Evolutionary conservation across 2,113 vertebrate species (phyloP).

Genomic region (Rhinolophus sinicus): DNA sequence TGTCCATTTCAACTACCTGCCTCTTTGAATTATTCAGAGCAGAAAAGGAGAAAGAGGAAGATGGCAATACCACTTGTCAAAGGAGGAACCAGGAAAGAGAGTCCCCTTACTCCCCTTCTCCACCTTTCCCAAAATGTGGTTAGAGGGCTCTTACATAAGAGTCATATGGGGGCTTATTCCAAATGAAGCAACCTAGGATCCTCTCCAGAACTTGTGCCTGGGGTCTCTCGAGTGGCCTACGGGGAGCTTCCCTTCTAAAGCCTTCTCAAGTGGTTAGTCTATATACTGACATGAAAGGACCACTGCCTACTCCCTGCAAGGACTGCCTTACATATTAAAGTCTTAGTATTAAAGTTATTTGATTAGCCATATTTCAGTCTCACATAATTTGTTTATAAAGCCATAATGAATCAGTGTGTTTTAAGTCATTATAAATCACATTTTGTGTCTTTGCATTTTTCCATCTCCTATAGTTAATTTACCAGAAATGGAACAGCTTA

Average conservation of each 20-base stretch:
- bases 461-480: neutral
- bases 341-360: neutral
- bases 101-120: neutral
- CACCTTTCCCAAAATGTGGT: neutral
- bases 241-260: neutral
- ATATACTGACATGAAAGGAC: neutral
- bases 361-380: neutral
- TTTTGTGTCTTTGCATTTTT: neutral
- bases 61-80: neutral
- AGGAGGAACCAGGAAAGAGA: neutral
- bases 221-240: neutral
- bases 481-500: slow-evolving; percentile 25
- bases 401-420: neutral
- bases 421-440: neutral
- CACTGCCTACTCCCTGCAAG: neutral
- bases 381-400: slow-evolving; percentile 54
- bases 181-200: neutral
- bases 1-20: neutral
- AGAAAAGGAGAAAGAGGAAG: slow-evolving; percentile 20
- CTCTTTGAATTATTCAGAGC: neutral
- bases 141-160: neutral
- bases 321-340: neutral
- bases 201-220: neutral
- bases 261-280: neutral
- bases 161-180: neutral